These are phyloP conservation scores for Timandra comae DNA, from an alignment of 2,888 invertebrate genomes.

Conservation along the genomic window DNA sequence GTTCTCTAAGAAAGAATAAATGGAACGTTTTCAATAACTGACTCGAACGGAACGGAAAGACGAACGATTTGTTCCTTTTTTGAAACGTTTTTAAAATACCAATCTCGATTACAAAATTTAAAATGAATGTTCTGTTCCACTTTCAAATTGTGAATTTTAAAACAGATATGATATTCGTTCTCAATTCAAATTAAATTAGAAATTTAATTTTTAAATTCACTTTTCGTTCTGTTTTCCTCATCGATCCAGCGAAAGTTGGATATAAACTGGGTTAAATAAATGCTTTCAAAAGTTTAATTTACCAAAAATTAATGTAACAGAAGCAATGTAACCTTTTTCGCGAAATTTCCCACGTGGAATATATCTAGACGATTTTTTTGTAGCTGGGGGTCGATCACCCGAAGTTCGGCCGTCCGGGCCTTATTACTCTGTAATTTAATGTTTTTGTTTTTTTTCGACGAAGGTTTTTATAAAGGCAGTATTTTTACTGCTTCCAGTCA, in stretches of 20 bases:
- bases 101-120: constrained; percentile 34
- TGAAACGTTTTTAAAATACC: constrained; percentile 17
- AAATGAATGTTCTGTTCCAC: constrained; percentile 18
- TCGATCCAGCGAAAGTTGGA: not conserved
- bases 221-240: not conserved
- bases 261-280: constrained; percentile 13
- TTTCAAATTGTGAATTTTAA: constrained; percentile 12
- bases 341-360: constrained; percentile 69
- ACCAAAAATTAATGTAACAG: constrained; percentile 23
- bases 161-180: constrained; percentile 1
- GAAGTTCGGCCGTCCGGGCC: constrained; percentile 49
- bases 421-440: constrained; percentile 72
- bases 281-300: constrained; percentile 20
- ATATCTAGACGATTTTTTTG: constrained; percentile 46
- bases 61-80: constrained; percentile 31
- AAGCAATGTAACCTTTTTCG: constrained; percentile 37
- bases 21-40: constrained; percentile 58
- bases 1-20: constrained; percentile 33
- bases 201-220: constrained; percentile 2
- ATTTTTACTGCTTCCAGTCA: constrained; percentile 67
- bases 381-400: constrained; percentile 59
- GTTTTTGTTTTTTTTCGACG: constrained; percentile 57
- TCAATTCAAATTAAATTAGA: constrained; percentile 5
- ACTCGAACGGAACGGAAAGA: constrained; percentile 33
- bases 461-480: constrained; percentile 51